phyloP scores from a whole-genome alignment of 2,797 vertebrate species.

The Salmo trutta region DNA sequence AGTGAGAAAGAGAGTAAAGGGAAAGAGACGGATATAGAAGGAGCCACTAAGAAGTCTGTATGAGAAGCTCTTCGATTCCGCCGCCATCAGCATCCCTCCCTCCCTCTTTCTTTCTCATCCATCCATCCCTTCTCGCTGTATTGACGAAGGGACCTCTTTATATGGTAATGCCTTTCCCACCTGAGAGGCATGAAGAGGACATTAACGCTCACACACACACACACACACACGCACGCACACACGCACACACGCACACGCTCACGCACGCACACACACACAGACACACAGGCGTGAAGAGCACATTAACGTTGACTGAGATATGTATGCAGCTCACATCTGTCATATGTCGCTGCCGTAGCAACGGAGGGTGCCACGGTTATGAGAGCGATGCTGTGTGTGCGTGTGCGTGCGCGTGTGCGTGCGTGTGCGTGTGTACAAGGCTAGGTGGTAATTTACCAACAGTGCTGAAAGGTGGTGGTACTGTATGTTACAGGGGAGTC shows the following conservation, averaged over 20 bases:
- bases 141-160: constrained; percentile 77
- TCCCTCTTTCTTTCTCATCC: constrained; percentile 36
- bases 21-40: not conserved
- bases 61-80: constrained; percentile 49
- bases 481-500: not conserved
- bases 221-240: constrained; percentile 13
- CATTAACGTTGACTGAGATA: constrained; percentile 76
- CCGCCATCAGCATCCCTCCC: constrained; percentile 58
- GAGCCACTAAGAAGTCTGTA: constrained; percentile 33
- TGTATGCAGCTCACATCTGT: constrained; percentile 74
- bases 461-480: not conserved
- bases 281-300: constrained; percentile 52
- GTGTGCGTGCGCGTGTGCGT: not conserved
- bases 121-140: constrained; percentile 53
- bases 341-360: constrained; percentile 71
- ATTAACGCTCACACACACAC: constrained; percentile 50
- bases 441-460: not conserved
- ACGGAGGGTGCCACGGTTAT: constrained; percentile 70
- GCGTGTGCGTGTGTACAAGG: not conserved
- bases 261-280: constrained; percentile 33
- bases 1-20: no score
- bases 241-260: constrained; percentile 9
- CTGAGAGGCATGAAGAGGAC: constrained; percentile 68
- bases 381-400: constrained; percentile 33
- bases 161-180: constrained; percentile 80